A percentile compares a stretch with the other conserved stretches of the same genome.
Evolutionary conservation across 1,140 invertebrate species (phyloP).

Genomic region (Cyclina sinensis): DNA sequence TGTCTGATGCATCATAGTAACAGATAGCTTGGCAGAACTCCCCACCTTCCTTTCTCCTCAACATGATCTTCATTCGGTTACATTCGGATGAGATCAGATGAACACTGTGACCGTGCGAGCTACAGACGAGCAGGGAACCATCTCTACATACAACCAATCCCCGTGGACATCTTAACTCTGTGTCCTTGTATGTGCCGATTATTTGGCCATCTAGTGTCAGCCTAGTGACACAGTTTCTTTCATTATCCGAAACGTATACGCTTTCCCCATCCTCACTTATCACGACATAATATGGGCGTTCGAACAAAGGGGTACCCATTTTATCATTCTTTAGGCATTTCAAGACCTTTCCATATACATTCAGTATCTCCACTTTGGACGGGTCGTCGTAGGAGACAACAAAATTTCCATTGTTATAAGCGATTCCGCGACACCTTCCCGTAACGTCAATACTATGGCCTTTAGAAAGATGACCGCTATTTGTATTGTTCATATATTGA

Average conservation of each 20-base stretch:
- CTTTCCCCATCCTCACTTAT: not conserved
- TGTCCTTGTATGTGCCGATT: not conserved
- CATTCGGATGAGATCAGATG: conserved; percentile 39
- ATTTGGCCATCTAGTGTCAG: conserved; percentile 7
- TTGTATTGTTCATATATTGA: not conserved
- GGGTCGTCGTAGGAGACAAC: conserved; percentile 17
- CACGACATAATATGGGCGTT: not conserved
- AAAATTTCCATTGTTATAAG: not conserved
- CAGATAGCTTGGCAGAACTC: not conserved
- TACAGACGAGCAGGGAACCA: conserved; percentile 21
- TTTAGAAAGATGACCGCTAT: not conserved
- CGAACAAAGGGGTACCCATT: not conserved
- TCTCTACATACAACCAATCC: conserved; percentile 13
- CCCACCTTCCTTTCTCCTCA: not conserved
- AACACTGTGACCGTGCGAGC: not conserved
- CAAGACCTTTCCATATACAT: conserved; percentile 10
- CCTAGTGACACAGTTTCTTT: conserved; percentile 1
- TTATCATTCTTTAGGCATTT: not conserved
- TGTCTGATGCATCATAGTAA: conserved; percentile 5
- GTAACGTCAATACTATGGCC: not conserved
- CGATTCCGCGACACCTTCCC: conserved; percentile 32
- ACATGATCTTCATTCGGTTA: not conserved
- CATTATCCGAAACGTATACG: conserved; percentile 29
- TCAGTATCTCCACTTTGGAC: conserved; percentile 19
- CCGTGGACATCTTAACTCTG: not conserved